phyloP scores from a whole-genome alignment of 2,888 invertebrate species.

The Exocentrus adspersus region DNA sequence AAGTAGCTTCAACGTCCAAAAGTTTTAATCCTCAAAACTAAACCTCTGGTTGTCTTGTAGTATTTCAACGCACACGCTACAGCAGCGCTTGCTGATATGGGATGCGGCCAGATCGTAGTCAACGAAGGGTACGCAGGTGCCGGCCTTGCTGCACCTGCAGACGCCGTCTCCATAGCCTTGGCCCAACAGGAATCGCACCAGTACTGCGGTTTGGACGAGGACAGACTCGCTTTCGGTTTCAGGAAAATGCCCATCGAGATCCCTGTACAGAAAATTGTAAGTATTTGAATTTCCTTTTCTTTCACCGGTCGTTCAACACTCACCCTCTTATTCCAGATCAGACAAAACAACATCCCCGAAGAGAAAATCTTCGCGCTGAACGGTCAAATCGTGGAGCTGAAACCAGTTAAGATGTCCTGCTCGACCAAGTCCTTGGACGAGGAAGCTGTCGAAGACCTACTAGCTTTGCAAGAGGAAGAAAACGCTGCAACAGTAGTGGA shows the following conservation, averaged over 20 bases:
- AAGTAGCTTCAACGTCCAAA: too few relatives aligned
- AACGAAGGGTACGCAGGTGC: background rate
- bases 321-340: too few relatives aligned
- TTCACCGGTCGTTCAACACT: too few relatives aligned
- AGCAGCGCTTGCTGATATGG: background rate
- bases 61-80: background rate
- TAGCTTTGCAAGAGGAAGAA: conserved; percentile 51
- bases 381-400: conserved; percentile 66
- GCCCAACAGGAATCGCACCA: conserved; percentile 62
- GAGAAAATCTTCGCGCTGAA: conserved; percentile 66
- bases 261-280: conserved; percentile 34
- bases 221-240: conserved; percentile 67
- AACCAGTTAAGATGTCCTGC: conserved; percentile 42
- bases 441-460: conserved; percentile 55
- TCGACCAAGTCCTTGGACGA: conserved; percentile 49
- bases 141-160: conserved; percentile 57
- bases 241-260: conserved; percentile 64
- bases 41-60: background rate
- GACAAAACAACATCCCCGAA: conserved; percentile 62
- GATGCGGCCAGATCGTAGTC: background rate
- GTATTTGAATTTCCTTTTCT: conserved; percentile 7
- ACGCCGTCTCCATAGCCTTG: conserved; percentile 65
- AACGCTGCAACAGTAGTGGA: conserved; percentile 24
- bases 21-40: too few relatives aligned
- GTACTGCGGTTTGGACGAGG: conserved; percentile 59